Evolutionary conservation across 2,888 invertebrate species (phyloP).

Genomic region (Periphyllus acericola): DNA sequence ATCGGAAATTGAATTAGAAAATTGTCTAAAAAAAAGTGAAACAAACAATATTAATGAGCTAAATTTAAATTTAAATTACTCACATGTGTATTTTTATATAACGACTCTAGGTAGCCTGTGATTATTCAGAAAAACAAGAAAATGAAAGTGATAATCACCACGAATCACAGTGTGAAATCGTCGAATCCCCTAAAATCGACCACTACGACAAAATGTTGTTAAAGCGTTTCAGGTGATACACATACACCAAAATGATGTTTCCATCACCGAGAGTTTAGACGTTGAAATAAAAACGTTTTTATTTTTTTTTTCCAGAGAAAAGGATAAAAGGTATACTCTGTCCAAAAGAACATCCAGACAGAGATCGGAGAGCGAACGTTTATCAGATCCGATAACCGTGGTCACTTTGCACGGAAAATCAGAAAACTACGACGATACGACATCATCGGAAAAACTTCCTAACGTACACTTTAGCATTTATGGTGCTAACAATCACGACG

Average conservation of each 20-base stretch:
- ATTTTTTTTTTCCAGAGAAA: conserved; percentile 1
- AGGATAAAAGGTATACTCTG: neutral
- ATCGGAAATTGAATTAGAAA: too few species aligned
- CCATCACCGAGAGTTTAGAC: neutral
- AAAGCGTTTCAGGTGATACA: conserved; percentile 28
- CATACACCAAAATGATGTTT: neutral
- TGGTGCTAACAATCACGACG: conserved; percentile 40
- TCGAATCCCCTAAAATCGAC: neutral
- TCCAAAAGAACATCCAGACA: conserved; percentile 23
- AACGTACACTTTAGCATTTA: conserved; percentile 57
- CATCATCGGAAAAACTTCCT: conserved; percentile 32
- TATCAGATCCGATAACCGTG: conserved; percentile 30
- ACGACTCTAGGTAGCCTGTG: neutral
- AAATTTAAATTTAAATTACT: neutral
- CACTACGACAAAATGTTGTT: neutral
- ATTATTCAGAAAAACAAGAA: neutral
- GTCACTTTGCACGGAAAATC: conserved; percentile 50
- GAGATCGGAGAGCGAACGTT: neutral
- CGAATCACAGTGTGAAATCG: neutral
- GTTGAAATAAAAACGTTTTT: neutral
- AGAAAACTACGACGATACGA: conserved; percentile 17
- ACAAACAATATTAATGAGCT: neutral
- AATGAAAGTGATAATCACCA: neutral
- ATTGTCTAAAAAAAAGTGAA: too few species aligned
- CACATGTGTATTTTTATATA: neutral